These are phyloP conservation scores for Lagopus muta DNA, from an alignment of 2,113 vertebrate genomes.

Conservation along the genomic window DNA sequence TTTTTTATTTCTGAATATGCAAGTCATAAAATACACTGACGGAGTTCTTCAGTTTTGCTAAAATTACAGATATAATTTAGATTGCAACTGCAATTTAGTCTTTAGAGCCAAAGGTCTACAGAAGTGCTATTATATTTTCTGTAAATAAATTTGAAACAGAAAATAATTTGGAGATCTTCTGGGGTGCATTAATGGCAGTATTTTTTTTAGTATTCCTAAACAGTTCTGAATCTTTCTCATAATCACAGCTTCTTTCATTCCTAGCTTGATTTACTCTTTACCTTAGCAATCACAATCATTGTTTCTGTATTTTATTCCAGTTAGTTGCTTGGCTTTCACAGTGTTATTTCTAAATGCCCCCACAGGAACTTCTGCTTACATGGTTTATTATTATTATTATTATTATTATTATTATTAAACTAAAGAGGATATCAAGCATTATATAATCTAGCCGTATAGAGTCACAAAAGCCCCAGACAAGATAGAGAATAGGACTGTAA, in stretches of 20 bases:
- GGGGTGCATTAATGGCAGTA: neutral
- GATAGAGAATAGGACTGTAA: accelerated
- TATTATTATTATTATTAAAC: neutral
- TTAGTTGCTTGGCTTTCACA: neutral
- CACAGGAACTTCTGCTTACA: neutral
- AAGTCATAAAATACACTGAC: neutral
- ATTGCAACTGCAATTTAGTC: neutral
- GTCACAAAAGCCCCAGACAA: neutral
- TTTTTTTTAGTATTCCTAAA: neutral
- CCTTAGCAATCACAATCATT: neutral
- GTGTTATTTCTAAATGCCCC: neutral
- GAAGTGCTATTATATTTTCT: neutral
- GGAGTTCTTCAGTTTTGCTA: neutral
- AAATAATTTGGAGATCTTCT: neutral
- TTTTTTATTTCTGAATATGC: neutral
- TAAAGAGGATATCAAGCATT: neutral
- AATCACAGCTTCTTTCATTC: neutral
- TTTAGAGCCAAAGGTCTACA: neutral
- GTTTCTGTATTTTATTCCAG: neutral
- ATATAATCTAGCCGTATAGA: neutral
- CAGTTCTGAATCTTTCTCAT: neutral
- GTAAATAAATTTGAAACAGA: neutral
- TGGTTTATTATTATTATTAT: no score
- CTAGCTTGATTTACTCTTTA: neutral
- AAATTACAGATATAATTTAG: neutral